Base-by-base conservation (phyloP, 2,888 invertebrate species). In the Polietes domitor region DNA sequence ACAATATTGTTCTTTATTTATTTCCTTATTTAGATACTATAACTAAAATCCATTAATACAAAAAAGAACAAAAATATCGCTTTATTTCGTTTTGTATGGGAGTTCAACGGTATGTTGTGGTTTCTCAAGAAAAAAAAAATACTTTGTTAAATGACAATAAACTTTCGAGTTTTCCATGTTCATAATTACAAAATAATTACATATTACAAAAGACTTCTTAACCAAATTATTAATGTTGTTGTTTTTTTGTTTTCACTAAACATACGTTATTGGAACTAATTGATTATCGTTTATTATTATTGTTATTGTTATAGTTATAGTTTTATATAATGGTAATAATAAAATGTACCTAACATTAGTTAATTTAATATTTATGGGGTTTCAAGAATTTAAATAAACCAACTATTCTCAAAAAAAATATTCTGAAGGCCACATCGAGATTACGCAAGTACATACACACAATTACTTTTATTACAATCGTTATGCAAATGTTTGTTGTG, bases 341-440 rank as follows among this genome's bases (percentile, higher is more conserved):
- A 77, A 80, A 74, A 74, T 28, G n/a, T 80, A 71, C 6, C 50
- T 80, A 70, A 72, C 26, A 47, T 77, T 65, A 77, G 47, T 83
- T 80, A 55, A 74, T 43, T 82, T 50, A 58, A 9, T 73, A 32
- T 61, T 21, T 24, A 43, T 82, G 50, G 28, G 24, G 2, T 12
- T 76, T 63, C 71, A 76, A 61, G 61, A 41, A 53, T 50, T 63
- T 26, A 79, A 61, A 68, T 50, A 72, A 53, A 41, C 50, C 37
- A 61, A 68, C 72, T 80, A 74, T 70, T 80, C 28, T n/a, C 75
- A 83, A 80, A 73, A 68, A 28, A 9, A 74, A 65, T 37, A 47
- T 71, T 61, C 83, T 83, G 80, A 83, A 83, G 83, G 80, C 83
- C 83, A 83, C 83, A 83, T 80, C 83, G 58, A 83, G 80, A 80